Conservation (phyloP, 2,888 invertebrate species). For the Bembecia ichneumoniformis region DNA sequence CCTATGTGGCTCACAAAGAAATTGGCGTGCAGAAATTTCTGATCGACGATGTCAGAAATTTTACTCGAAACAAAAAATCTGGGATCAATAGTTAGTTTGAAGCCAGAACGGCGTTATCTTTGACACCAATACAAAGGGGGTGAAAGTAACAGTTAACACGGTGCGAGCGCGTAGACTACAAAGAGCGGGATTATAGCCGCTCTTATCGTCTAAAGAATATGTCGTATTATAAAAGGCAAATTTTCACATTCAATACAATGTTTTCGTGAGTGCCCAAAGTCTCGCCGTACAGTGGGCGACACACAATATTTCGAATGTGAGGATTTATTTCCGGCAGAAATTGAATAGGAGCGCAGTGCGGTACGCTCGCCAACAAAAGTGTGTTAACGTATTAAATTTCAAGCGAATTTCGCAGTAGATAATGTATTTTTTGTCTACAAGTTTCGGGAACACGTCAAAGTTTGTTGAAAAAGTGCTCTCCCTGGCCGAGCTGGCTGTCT, state of each 20-base stretch:
- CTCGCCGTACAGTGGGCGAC: slow-evolving; percentile 6
- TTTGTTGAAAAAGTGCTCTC: background rate
- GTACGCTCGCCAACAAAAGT: slow-evolving; percentile 11
- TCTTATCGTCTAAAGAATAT: background rate
- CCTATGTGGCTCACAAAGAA: no score
- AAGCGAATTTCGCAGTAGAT: slow-evolving; percentile 1
- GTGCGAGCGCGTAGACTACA: background rate
- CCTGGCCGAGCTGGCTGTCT: background rate
- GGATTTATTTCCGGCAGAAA: slow-evolving; percentile 36
- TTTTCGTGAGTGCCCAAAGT: background rate
- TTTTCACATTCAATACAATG: slow-evolving; percentile 4
- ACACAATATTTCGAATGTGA: slow-evolving; percentile 30
- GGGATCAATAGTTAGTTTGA: background rate
- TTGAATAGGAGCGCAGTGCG: slow-evolving; percentile 24
- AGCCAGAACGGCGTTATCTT: background rate
- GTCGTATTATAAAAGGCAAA: background rate
- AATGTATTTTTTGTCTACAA: background rate
- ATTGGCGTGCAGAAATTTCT: no score
- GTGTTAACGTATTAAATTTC: slow-evolving; percentile 15
- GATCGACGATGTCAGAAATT: no score
- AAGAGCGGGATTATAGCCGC: background rate
- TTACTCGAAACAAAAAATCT: background rate
- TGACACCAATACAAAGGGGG: background rate
- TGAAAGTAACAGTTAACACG: background rate
- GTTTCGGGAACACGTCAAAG: background rate